A percentile compares a stretch with the other conserved stretches of the same genome.
phyloP scores from a whole-genome alignment of 2,888 invertebrate genomes.

The Scaptomyza flava region DNA sequence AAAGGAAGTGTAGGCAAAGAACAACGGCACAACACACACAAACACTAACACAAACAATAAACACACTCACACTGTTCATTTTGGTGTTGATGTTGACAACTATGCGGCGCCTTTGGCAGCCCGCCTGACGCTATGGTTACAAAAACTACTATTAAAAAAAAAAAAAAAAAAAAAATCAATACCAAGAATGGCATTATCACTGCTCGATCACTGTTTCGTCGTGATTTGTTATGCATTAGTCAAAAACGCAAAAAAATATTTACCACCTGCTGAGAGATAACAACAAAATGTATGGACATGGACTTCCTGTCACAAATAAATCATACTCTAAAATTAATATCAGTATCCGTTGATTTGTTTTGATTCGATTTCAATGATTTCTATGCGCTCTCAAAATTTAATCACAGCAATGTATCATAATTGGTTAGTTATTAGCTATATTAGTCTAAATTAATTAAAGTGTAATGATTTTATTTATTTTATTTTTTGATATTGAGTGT shows the following conservation, averaged over 20 bases:
- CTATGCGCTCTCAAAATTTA: slow-evolving; percentile 13
- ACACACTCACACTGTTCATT: not conserved
- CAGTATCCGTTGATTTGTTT: slow-evolving; percentile 19
- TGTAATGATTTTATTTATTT: not conserved
- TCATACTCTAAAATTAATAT: slow-evolving; percentile 47
- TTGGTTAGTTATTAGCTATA: not conserved
- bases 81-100: not conserved
- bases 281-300: slow-evolving; percentile 4
- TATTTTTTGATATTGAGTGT: slow-evolving; percentile 1
- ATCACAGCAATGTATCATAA: not conserved
- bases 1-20: slow-evolving; percentile 44
- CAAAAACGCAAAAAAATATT: slow-evolving; percentile 36
- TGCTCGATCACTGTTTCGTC: slow-evolving; percentile 62
- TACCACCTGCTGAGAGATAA: slow-evolving; percentile 40
- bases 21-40: slow-evolving; percentile 5
- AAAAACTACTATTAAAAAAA: slow-evolving; percentile 1
- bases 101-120: slow-evolving; percentile 18
- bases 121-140: slow-evolving; percentile 28
- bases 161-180: slow-evolving; percentile 9
- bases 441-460: not conserved
- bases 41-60: not conserved
- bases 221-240: slow-evolving; percentile 48
- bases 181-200: slow-evolving; percentile 53
- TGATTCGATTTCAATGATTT: slow-evolving; percentile 27
- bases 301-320: slow-evolving; percentile 38